Conservation (phyloP, 2,888 invertebrate species). For the Seira ritae region DNA sequence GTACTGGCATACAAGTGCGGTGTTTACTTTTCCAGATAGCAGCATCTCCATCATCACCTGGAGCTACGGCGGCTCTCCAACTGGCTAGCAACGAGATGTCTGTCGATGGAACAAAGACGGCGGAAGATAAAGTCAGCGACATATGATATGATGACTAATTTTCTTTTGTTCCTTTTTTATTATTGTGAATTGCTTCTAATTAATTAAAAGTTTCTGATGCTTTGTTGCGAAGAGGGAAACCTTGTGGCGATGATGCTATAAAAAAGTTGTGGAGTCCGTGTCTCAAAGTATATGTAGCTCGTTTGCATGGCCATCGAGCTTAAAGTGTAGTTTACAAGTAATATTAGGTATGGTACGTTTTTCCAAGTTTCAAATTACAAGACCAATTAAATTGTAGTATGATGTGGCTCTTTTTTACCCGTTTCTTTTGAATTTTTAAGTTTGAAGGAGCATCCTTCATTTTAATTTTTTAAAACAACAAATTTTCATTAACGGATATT, state of each 20-base stretch:
- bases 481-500: too few species aligned
- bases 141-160: constrained; percentile 50
- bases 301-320: too few species aligned
- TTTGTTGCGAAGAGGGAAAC: not conserved
- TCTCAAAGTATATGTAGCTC: not conserved
- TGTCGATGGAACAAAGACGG: constrained; percentile 54
- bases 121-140: constrained; percentile 62
- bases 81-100: constrained; percentile 47
- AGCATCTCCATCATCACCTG: constrained; percentile 34
- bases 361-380: not conserved
- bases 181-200: constrained; percentile 38
- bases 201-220: constrained; percentile 49
- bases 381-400: not conserved
- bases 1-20: too few species aligned
- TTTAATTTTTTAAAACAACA: too few species aligned
- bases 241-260: not conserved
- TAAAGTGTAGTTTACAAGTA: too few species aligned
- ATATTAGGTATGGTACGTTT: too few species aligned
- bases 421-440: too few species aligned
- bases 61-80: not conserved
- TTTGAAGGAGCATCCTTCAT: too few species aligned
- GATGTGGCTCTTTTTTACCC: too few species aligned
- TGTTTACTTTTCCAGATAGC: constrained; percentile 45
- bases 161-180: constrained; percentile 12
- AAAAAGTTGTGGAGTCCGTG: not conserved